Evolutionary conservation across 2,888 invertebrate species (phyloP).

Genomic region (Rhagium mordax): DNA sequence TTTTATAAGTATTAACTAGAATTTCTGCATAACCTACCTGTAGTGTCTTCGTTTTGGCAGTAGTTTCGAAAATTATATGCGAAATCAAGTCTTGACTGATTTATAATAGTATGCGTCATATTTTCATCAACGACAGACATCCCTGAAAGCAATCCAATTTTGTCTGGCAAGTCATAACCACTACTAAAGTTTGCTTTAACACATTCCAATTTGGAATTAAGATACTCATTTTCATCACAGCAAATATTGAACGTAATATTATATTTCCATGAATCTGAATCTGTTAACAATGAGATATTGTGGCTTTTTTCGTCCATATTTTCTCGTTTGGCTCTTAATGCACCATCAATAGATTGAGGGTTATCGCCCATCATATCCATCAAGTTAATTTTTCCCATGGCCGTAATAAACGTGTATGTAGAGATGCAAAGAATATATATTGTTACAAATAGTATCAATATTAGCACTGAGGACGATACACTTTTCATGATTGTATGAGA

Average conservation of each 20-base stretch:
- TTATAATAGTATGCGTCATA: slow-evolving; percentile 20
- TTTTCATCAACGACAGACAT: slow-evolving; percentile 32
- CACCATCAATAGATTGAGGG: background rate
- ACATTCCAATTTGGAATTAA: slow-evolving; percentile 35
- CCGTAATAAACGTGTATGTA: slow-evolving; percentile 37
- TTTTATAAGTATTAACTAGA: background rate
- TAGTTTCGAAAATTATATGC: background rate
- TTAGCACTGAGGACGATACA: slow-evolving; percentile 17
- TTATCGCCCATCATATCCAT: too few relatives aligned
- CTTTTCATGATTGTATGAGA: slow-evolving; percentile 3
- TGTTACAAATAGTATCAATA: slow-evolving; percentile 34
- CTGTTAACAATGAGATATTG: background rate
- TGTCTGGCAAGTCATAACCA: slow-evolving; percentile 8
- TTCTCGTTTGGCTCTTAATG: background rate
- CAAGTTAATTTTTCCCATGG: slow-evolving; percentile 23
- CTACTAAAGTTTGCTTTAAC: slow-evolving; percentile 12
- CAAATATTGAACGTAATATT: slow-evolving; percentile 41
- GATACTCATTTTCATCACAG: slow-evolving; percentile 32
- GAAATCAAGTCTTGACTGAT: slow-evolving; percentile 19
- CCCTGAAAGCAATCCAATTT: background rate
- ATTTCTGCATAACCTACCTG: slow-evolving; percentile 4
- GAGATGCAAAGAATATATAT: slow-evolving; percentile 38
- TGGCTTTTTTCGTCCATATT: background rate
- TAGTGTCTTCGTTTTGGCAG: slow-evolving; percentile 2
- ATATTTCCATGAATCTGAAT: slow-evolving; percentile 27